Percentiles rank a stretch among this genome's conserved stretches.
phyloP scores from a whole-genome alignment of 2,797 vertebrate genomes.

The Epinephelus awoara region DNA sequence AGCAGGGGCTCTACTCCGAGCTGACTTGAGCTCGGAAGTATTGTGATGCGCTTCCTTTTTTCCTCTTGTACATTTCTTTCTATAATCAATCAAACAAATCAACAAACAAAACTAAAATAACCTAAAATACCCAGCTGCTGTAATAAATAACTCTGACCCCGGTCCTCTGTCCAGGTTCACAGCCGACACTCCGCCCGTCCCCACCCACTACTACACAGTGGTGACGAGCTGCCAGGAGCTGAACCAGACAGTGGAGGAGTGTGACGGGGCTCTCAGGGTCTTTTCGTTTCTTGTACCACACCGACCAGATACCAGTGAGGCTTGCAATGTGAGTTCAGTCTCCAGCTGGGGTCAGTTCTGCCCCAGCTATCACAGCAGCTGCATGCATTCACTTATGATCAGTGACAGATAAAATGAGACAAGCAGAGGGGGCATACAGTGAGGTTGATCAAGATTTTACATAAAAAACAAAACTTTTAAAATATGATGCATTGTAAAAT shows the following conservation, averaged over 20 bases:
- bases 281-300: constrained; percentile 93
- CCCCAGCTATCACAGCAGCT: not conserved
- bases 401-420: not conserved
- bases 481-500: too few relatives aligned
- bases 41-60: too few relatives aligned
- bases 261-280: constrained; percentile 87
- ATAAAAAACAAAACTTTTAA: too few relatives aligned
- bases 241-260: constrained; percentile 92
- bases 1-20: too few relatives aligned
- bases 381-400: not conserved
- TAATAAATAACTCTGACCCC: not conserved
- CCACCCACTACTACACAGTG: constrained; percentile 93
- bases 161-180: constrained; percentile 80
- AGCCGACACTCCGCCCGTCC: constrained; percentile 85
- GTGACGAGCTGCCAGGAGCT: constrained; percentile 91
- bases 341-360: constrained; percentile 32
- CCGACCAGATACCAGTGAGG: constrained; percentile 90
- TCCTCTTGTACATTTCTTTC: too few relatives aligned
- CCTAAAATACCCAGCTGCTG: not conserved
- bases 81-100: not conserved
- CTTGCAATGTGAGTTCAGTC: constrained; percentile 90
- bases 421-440: not conserved
- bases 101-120: not conserved
- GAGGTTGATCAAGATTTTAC: not conserved
- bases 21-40: too few relatives aligned